These are phyloP conservation scores for Oxyscelio sp. DNA, from an alignment of 2,888 invertebrate species.

Conservation along the genomic window DNA sequence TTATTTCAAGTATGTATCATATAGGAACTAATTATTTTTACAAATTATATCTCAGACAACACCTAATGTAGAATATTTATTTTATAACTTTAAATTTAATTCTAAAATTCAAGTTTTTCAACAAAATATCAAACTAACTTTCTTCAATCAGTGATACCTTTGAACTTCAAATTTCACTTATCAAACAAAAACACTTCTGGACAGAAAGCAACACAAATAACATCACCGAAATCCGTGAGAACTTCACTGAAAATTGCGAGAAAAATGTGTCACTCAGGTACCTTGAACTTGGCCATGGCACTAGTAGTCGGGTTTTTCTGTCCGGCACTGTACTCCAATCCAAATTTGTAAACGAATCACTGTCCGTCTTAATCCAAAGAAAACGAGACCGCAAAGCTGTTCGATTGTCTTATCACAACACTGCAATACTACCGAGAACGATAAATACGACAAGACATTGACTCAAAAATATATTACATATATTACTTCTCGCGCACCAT, in stretches of 20 bases:
- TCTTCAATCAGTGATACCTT: too few species aligned
- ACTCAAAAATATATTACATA: constrained; percentile 35
- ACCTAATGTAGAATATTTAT: too few species aligned
- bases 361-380: constrained; percentile 47
- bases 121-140: too few species aligned
- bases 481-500: constrained; percentile 81
- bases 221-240: constrained; percentile 5
- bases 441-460: constrained; percentile 22
- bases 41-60: too few species aligned
- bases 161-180: too few species aligned
- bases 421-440: constrained; percentile 44
- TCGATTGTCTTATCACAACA: constrained; percentile 62
- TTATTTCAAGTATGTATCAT: too few species aligned
- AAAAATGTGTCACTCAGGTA: constrained; percentile 67
- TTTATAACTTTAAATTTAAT: too few species aligned
- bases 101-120: too few species aligned
- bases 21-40: too few species aligned
- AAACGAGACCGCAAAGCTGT: constrained; percentile 20
- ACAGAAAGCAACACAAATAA: too few species aligned
- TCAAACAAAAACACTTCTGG: too few species aligned
- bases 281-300: constrained; percentile 85
- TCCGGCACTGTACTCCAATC: constrained; percentile 73
- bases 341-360: constrained; percentile 53
- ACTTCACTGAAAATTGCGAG: constrained; percentile 20
- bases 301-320: constrained; percentile 64